phyloP scores from a whole-genome alignment of 30 jellyfish, hydroid and myxozoan genomes.

The Hydractinia echinata region DNA sequence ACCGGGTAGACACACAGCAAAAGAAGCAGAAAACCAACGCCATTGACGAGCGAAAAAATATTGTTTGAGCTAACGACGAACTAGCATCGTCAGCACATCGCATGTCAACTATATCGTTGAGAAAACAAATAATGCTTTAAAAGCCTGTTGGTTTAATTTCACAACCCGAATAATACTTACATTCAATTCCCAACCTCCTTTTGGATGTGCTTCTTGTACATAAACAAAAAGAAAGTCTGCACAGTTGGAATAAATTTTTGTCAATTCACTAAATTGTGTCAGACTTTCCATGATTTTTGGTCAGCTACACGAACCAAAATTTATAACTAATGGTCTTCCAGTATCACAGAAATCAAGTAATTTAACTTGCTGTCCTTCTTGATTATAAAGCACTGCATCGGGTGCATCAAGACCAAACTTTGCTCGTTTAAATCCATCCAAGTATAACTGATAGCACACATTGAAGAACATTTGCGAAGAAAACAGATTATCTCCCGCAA shows the following conservation, averaged over 20 bases:
- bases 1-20: too few species aligned
- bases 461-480: background rate
- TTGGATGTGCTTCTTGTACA: conserved; percentile 19
- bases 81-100: too few species aligned
- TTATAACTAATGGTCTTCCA: background rate
- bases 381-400: background rate
- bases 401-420: background rate
- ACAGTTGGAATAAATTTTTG: background rate
- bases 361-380: background rate
- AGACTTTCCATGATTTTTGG: conserved; percentile 5
- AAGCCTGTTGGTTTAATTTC: background rate
- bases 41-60: too few species aligned
- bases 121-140: too few species aligned
- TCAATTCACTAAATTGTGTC: background rate
- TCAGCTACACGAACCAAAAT: conserved; percentile 10
- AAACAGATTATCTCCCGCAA: background rate
- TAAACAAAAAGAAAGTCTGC: conserved; percentile 17
- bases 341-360: background rate
- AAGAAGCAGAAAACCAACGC: too few species aligned
- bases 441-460: background rate
- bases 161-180: background rate
- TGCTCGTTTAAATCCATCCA: background rate
- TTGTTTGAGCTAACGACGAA: too few species aligned
- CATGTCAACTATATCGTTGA: too few species aligned
- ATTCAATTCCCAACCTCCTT: background rate